Base-by-base conservation (phyloP, 2,888 invertebrate species). In the Parasteatoda lunata region DNA sequence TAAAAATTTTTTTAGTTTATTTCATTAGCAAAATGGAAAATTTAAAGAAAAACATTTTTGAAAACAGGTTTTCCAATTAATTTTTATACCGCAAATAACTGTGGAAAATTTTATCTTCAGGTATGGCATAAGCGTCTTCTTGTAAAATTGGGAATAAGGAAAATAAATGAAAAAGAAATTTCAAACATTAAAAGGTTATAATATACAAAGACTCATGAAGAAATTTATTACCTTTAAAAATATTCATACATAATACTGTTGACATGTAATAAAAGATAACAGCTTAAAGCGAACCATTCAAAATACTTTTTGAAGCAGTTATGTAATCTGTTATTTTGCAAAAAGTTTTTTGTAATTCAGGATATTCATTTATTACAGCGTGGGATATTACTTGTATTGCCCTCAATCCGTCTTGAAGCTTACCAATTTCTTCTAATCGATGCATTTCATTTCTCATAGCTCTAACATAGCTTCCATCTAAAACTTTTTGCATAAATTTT, bases 321-420 rank as follows among this genome's bases (percentile, higher is more conserved):
- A 87, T 72, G 9, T 87, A 78, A 78, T 87, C 77, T 45, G 82
- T 15, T n/a, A 82, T 54, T 65, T 73, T 87, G 11, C 13, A 49
- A 8, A 82, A 64, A 65, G 66, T 64, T 65, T 87, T 73, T n/a
- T 64, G 49, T 9, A 82, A 45, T 13, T 30, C 3, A 15, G 82
- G 73, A 52, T 78, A 51, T 52, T 82, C 78, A 59, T 73, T 82
- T 4, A 87, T 75, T 49, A 66, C 13, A 48, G 73, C 51, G 47
- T 77, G 64, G 9, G 77, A 15, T 45, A 87, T 82, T 13, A 82
- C 72, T 68, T 82, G 73, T 45, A 87, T 7, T 15, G 78, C 47
- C n/a, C 75, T 30, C 5, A 87, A 59, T 13, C 30, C 52, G 52
- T 77, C 47, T 52, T 77, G 77, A 3, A 87, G 68, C 64, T 70